Base-by-base conservation (phyloP, 2,888 invertebrate genomes). In the Apodemia zela region DNA sequence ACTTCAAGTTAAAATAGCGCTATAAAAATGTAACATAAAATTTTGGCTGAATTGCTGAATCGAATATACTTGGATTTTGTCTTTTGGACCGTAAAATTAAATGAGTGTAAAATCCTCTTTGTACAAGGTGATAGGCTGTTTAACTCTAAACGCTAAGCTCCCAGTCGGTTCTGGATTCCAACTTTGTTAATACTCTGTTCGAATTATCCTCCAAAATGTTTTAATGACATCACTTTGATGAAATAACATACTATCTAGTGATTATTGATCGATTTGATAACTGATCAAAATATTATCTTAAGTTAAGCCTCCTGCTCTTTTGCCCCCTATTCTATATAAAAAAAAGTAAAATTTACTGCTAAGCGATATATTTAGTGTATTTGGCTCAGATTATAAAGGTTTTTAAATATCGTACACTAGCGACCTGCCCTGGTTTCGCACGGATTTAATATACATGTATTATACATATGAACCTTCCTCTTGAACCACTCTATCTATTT, bases 51-150 rank as follows among this genome's bases (percentile, higher is more conserved):
- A 63, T 35, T n/a, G 58, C 47, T 21, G 35, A 49, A 58, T 25
- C 70, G 69, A 76, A 73, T 74, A 74, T 69, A 69, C 71, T 69
- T 69, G 70, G 67, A 69, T 69, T 73, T 65, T 74, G 76, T 72
- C 71, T 72, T 74, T 72, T 78, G 77, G 76, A 77, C 78, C 80
- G 75, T 75, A 75, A 80, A 84, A 82, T 82, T 78, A 82, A 82
- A 75, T 75, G 78, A 79, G 80, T 78, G 73, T 71, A 76, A 83
- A 84, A 85, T 81, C 82, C 81, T 69, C 70, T 74, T 75, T 72
- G 72, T 71, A 74, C 76, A 78, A 80, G 75, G 79, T 75, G 82
- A 82, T 80, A 82, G 79, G 80, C 79, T 77, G 79, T 78, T 84
- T 81, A 79, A 80, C 77, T 79, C 75, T 69, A 63, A 76, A 77